Evolutionary conservation across 2,113 vertebrate genomes (phyloP).

Genomic region (Pantherophis guttatus): DNA sequence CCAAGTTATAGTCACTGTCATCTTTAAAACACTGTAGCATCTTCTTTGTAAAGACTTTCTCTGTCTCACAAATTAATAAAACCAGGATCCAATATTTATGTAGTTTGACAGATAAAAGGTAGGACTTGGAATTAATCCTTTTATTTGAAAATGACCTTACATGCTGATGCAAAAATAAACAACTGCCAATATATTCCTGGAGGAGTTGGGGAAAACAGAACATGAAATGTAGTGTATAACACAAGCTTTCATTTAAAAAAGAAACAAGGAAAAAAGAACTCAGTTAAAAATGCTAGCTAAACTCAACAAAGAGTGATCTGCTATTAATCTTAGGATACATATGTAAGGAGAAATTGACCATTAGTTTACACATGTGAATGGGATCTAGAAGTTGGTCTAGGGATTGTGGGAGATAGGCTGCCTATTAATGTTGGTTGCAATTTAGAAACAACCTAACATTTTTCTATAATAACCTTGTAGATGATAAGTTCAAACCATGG

Average conservation of each 20-base stretch:
- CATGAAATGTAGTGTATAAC: background rate
- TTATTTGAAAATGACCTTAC: constrained; percentile 38
- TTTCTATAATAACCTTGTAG: background rate
- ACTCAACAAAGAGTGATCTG: background rate
- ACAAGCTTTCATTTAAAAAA: background rate
- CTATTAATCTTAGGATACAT: background rate
- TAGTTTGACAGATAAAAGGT: constrained; percentile 34
- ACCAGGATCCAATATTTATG: constrained; percentile 32
- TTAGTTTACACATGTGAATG: background rate
- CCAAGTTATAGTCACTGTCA: constrained; percentile 66
- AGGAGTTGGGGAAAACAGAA: background rate
- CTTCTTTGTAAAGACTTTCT: constrained; percentile 42
- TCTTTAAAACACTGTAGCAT: constrained; percentile 36
- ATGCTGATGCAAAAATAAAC: constrained; percentile 5
- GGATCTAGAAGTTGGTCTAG: background rate
- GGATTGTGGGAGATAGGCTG: background rate
- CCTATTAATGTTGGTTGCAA: background rate
- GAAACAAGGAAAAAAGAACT: background rate
- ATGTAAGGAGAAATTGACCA: background rate
- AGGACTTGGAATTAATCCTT: constrained; percentile 43
- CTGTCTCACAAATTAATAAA: constrained; percentile 59
- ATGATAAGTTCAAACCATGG: constrained; percentile 47
- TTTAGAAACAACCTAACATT: constrained; percentile 28
- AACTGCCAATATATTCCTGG: fast-evolving
- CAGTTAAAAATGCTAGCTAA: background rate